Evolutionary conservation across 2,797 vertebrate genomes (phyloP).

Genomic region (Cirrhinus molitorella): DNA sequence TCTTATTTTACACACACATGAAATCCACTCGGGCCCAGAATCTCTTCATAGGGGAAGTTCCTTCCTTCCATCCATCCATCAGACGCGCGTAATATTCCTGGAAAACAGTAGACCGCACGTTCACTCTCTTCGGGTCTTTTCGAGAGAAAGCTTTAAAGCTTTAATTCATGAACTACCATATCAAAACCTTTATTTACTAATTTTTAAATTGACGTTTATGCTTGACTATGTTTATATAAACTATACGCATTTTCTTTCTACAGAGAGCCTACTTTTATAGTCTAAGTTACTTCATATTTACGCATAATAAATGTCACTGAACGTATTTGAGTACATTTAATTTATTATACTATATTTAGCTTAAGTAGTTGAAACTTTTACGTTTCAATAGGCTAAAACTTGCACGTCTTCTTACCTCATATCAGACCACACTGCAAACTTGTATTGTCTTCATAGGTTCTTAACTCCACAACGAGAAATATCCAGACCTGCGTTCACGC

Average conservation of each 20-base stretch:
- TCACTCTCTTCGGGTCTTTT: not conserved
- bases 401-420: constrained; percentile 45
- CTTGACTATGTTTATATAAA: not conserved
- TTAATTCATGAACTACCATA: not conserved
- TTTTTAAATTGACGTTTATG: not conserved
- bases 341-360: not conserved
- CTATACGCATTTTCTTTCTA: not conserved
- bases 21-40: constrained; percentile 56
- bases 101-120: constrained; percentile 32
- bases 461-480: constrained; percentile 27
- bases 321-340: not conserved
- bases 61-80: constrained; percentile 34
- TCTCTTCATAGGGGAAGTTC: constrained; percentile 36
- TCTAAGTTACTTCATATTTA: not conserved
- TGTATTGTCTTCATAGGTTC: constrained; percentile 30
- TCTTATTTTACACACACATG: constrained; percentile 43
- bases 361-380: not conserved
- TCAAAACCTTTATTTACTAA: not conserved
- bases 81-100: not conserved
- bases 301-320: no score
- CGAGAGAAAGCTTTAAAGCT: no score
- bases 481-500: constrained; percentile 42
- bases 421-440: constrained; percentile 14
- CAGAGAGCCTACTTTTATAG: not conserved
- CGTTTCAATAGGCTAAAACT: not conserved